Conservation (phyloP, 2,113 vertebrate genomes). For the Aspidoscelis tigris region DNA sequence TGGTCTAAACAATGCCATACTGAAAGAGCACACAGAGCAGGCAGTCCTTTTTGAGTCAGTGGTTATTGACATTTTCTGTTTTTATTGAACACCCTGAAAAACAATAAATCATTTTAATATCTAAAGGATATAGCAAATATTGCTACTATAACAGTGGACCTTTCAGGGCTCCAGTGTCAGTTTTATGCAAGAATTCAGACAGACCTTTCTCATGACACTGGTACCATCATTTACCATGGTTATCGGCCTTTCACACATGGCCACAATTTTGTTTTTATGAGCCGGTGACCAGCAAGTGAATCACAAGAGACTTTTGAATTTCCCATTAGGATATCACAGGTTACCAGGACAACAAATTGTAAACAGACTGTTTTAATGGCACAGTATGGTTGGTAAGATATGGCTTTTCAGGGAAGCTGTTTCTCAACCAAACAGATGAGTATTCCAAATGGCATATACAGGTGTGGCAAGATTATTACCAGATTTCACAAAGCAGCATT, state of each 20-base stretch:
- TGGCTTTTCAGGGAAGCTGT: background rate
- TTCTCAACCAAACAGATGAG: background rate
- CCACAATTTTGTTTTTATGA: constrained; percentile 25
- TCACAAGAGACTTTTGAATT: constrained; percentile 12
- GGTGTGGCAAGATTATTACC: background rate
- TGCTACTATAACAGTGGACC: background rate
- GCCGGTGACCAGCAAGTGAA: background rate
- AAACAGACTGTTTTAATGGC: background rate
- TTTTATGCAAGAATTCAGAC: background rate
- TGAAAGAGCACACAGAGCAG: constrained; percentile 53
- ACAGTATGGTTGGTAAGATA: background rate
- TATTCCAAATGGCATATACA: background rate
- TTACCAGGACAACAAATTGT: background rate
- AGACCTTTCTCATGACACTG: background rate
- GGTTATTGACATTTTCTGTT: constrained; percentile 53
- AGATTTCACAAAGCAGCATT: background rate
- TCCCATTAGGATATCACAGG: background rate
- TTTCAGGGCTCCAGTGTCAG: background rate
- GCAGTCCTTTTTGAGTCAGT: constrained; percentile 54
- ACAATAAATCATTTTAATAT: constrained; percentile 47
- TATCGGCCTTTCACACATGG: background rate
- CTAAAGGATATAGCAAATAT: background rate
- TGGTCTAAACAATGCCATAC: constrained; percentile 53
- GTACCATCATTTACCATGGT: background rate
- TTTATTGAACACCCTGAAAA: constrained; percentile 39